Evolutionary conservation across 2,113 vertebrate genomes (phyloP).

Genomic region (Lophura nycthemera): DNA sequence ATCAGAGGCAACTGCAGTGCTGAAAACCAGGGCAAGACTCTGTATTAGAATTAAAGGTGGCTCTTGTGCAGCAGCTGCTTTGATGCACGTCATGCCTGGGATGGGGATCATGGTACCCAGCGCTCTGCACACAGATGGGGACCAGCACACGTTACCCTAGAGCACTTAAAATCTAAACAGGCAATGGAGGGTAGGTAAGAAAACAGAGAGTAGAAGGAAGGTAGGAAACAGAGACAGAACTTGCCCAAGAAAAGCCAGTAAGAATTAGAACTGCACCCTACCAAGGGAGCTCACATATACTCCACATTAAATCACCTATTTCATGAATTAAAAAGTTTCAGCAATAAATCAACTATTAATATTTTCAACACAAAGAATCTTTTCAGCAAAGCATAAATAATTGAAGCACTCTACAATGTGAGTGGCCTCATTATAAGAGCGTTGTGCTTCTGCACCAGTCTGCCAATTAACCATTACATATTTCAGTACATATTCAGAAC

Average conservation of each 20-base stretch:
- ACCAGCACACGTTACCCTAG: accelerated
- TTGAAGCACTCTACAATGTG: not conserved
- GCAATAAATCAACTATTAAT: not conserved
- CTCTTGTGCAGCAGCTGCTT: accelerated
- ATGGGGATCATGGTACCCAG: accelerated
- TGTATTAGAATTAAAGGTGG: not conserved
- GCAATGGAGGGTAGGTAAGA: not conserved
- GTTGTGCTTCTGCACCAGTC: not conserved
- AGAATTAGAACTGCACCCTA: not conserved
- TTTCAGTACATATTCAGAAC: not conserved
- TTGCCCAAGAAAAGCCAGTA: not conserved
- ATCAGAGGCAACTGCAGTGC: not conserved
- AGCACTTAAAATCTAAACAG: not conserved
- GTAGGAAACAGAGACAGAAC: not conserved
- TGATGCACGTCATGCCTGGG: not conserved
- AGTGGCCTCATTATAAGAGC: not conserved
- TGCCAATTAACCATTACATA: not conserved
- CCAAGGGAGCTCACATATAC: not conserved
- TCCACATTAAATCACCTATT: not conserved
- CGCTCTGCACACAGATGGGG: accelerated
- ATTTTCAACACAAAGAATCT: not conserved
- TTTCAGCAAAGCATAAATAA: slow-evolving; percentile 18
- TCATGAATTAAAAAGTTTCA: not conserved
- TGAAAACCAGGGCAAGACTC: slow-evolving; percentile 32
- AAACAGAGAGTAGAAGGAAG: not conserved